Evolutionary conservation across 1,140 invertebrate genomes (phyloP).

Genomic region (Drosophila cardini): DNA sequence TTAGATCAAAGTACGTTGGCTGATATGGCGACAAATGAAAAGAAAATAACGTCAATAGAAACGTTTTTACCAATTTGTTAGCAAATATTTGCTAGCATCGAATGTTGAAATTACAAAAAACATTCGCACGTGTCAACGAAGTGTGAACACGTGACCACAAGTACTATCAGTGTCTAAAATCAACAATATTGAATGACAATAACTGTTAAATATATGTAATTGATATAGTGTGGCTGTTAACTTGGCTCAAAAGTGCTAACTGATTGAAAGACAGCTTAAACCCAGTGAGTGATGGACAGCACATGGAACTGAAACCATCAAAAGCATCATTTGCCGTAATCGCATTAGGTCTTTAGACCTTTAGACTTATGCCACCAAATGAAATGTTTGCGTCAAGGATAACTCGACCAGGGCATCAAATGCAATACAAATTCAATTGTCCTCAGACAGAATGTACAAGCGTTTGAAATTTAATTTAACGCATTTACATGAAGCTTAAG

Average conservation of each 20-base stretch:
- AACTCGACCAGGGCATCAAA: background rate
- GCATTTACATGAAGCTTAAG: constrained; percentile 83
- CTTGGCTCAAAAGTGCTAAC: background rate
- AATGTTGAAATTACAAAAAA: constrained; percentile 58
- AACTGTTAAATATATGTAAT: constrained; percentile 18
- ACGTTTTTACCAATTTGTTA: constrained; percentile 70
- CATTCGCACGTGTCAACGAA: constrained; percentile 63
- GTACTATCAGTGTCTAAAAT: constrained; percentile 75
- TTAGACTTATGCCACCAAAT: constrained; percentile 47
- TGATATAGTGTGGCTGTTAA: background rate
- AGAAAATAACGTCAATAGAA: constrained; percentile 59
- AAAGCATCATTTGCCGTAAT: constrained; percentile 62
- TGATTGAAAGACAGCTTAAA: constrained; percentile 14
- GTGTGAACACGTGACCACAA: constrained; percentile 72
- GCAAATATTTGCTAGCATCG: constrained; percentile 66
- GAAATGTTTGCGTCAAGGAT: constrained; percentile 34
- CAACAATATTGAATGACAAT: constrained; percentile 66
- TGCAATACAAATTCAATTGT: constrained; percentile 41
- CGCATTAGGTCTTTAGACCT: constrained; percentile 69
- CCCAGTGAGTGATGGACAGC: constrained; percentile 8
- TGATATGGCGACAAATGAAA: constrained; percentile 80
- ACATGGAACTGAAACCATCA: constrained; percentile 6
- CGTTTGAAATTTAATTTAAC: constrained; percentile 83
- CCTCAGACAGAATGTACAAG: constrained; percentile 68
- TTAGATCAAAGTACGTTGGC: constrained; percentile 72